Evolutionary conservation across 2,888 invertebrate species (phyloP), one percentile per base, ranked within the genome.

Genomic region (Tipula unca): DNA sequence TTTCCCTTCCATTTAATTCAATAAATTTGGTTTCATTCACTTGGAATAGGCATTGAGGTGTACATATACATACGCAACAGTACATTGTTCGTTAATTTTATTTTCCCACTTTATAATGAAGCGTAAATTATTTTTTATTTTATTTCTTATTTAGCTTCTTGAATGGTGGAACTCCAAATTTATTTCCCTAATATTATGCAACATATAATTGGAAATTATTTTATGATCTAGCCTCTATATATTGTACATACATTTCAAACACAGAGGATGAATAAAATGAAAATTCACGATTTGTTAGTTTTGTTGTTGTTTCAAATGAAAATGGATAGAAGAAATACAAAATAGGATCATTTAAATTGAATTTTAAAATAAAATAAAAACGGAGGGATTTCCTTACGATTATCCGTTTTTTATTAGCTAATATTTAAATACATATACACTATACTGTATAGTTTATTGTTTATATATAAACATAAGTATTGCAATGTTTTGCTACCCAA

Each of bases 171-270:
- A 69, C 25, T 25, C 20, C 6, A 69, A 25, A 25, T 69, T 20
- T 69, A 25, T 25, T 69, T 48, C 48, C 48, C 17, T 69, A 25
- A 25, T 48, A 17, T 17, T 48, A 10, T 8, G 69, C 69, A 69
- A 69, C 69, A 69, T 69, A 69, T 69, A 69, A 69, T 69, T 69
- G 69, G 69, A 69, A 69, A 69, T 69, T 69, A 69, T 69, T 69
- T 69, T 69, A 69, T 25, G 69, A 69, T 69, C 69, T 69, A 25
- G 69, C 25, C 69, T 10, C 8, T 69, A 17, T 17, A 17, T 4
- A 48, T 32, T 69, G 48, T 17, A 17, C n/a, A 48, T 32, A 32
- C 32, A 32, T 17, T 69, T 25, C 13, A 10, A 39, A 17, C 48
- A 4, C 17, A 13, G 14, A n/a, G n/a, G 20, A 25, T 69, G 25